Evolutionary conservation across 2,888 invertebrate species (phyloP).

Genomic region (Saturnia japonica): DNA sequence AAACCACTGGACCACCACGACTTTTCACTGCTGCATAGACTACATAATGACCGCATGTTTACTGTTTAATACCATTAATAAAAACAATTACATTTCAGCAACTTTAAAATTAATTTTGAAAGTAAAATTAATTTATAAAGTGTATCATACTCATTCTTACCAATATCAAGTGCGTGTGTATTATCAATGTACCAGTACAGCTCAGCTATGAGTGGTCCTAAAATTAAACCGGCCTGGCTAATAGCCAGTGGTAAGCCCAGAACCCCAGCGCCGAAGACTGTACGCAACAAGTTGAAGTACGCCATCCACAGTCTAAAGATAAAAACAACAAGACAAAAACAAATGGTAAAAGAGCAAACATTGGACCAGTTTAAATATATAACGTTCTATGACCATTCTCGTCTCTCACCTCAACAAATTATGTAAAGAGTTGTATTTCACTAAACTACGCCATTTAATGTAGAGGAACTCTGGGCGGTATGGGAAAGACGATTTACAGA

Average conservation of each 20-base stretch:
- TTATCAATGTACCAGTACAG: slow-evolving; percentile 46
- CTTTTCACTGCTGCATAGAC: too few relatives aligned
- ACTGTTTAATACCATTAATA: too few relatives aligned
- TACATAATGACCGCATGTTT: too few relatives aligned
- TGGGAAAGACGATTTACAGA: too few relatives aligned
- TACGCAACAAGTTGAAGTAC: slow-evolving; percentile 56
- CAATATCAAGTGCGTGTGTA: slow-evolving; percentile 53
- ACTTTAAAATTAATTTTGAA: too few relatives aligned
- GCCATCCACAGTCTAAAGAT: slow-evolving; percentile 58
- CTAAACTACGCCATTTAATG: neutral
- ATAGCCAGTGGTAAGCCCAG: slow-evolving; percentile 59
- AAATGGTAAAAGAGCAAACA: neutral
- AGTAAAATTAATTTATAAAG: too few relatives aligned
- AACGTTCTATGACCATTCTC: too few relatives aligned
- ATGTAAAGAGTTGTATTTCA: too few relatives aligned
- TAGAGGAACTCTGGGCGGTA: too few relatives aligned
- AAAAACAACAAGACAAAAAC: slow-evolving; percentile 18
- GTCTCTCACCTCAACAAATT: too few relatives aligned
- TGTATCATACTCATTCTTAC: slow-evolving; percentile 33
- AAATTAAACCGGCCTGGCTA: slow-evolving; percentile 54
- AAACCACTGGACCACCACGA: too few relatives aligned
- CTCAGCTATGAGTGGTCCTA: slow-evolving; percentile 51
- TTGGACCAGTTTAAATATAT: neutral
- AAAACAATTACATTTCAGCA: too few relatives aligned
- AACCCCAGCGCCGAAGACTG: slow-evolving; percentile 53